phyloP scores from a whole-genome alignment of 2,113 vertebrate species.

The Prunella himalayana region DNA sequence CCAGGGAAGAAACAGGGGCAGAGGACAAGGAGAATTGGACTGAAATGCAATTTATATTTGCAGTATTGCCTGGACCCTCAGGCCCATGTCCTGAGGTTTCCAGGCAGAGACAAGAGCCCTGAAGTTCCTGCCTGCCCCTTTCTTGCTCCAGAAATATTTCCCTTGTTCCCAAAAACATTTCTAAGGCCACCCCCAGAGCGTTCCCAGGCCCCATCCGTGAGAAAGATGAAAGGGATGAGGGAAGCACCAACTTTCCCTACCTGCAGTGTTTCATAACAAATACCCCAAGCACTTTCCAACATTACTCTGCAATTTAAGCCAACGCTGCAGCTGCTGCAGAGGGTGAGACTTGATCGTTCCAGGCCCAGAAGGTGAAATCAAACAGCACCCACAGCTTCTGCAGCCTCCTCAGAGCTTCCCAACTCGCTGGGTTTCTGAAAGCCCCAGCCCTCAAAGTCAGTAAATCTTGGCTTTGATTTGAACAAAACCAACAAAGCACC shows the following conservation, averaged over 20 bases:
- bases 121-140: neutral
- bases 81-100: neutral
- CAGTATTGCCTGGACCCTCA: neutral
- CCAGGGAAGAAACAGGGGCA: neutral
- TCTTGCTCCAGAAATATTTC: neutral
- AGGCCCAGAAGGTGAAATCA: neutral
- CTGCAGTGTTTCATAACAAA: neutral
- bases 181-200: neutral
- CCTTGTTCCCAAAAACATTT: neutral
- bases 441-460: neutral
- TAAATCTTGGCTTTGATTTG: neutral
- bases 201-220: neutral
- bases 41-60: neutral
- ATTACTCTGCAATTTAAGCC: neutral
- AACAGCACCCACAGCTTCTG: neutral
- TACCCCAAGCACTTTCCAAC: neutral
- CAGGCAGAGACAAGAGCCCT: neutral
- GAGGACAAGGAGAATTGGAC: neutral
- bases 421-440: neutral
- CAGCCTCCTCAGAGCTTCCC: neutral
- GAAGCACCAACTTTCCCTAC: neutral
- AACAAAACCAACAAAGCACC: neutral
- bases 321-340: neutral
- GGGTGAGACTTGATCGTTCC: neutral
- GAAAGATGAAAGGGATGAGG: neutral